Conservation (phyloP, 2,888 invertebrate genomes). For the Phengaris alcon region DNA sequence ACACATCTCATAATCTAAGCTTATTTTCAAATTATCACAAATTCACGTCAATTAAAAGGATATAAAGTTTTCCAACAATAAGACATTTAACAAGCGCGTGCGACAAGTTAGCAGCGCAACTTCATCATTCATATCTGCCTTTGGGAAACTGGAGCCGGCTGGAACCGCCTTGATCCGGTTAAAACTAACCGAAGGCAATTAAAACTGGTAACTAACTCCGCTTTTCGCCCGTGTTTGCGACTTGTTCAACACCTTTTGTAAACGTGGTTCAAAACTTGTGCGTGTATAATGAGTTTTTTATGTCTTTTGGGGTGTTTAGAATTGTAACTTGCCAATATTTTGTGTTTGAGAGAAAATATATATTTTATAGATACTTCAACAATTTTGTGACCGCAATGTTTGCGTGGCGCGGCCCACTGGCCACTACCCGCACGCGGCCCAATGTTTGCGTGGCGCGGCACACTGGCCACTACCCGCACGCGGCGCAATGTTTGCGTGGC, state of each 20-base stretch:
- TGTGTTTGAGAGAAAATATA: not conserved
- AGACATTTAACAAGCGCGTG: slow-evolving; percentile 24
- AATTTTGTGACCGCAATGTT: no score
- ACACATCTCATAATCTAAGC: no score
- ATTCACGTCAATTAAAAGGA: not conserved
- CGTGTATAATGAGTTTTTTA: slow-evolving; percentile 24
- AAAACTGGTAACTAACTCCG: slow-evolving; percentile 47
- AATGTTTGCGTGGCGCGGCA: no score
- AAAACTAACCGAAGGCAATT: slow-evolving; percentile 51
- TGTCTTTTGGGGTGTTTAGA: not conserved
- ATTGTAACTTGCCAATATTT: not conserved
- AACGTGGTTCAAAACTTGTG: slow-evolving; percentile 32
- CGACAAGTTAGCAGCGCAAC: slow-evolving; percentile 26
- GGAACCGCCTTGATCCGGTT: slow-evolving; percentile 48
- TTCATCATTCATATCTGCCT: slow-evolving; percentile 42
- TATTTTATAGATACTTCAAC: not conserved
- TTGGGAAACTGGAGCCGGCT: slow-evolving; percentile 34
- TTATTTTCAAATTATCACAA: not conserved
- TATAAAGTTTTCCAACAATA: slow-evolving; percentile 15
- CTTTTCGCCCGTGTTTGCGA: slow-evolving; percentile 36
- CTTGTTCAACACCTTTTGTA: slow-evolving; percentile 37
- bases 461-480: no score
- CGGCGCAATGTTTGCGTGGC: no score
- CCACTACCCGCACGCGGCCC: no score
- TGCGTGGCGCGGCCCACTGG: no score